phyloP scores from a whole-genome alignment of 2,113 vertebrate genomes.

The Phoenicopterus ruber region DNA sequence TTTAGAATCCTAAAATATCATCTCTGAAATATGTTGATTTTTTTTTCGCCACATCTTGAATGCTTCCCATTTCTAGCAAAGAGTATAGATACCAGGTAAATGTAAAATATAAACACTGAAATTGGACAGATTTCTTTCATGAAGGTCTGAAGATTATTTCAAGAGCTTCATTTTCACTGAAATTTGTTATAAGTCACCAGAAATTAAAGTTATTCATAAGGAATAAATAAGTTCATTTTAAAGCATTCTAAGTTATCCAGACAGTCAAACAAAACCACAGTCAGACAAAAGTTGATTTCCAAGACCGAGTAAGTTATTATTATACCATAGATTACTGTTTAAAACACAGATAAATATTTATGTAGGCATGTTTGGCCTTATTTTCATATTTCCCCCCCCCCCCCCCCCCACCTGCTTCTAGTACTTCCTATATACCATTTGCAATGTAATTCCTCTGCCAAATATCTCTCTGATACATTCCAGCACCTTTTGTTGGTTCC shows the following conservation, averaged over 20 bases:
- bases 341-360: neutral
- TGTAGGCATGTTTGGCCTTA: neutral
- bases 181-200: neutral
- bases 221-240: neutral
- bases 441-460: neutral
- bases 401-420: neutral
- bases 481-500: neutral
- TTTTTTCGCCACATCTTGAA: neutral
- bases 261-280: neutral
- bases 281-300: neutral
- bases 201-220: neutral
- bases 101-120: neutral
- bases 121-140: neutral
- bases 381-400: neutral
- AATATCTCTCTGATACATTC: neutral
- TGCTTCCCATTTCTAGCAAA: neutral
- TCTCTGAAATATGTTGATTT: neutral
- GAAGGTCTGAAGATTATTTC: neutral
- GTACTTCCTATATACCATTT: neutral
- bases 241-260: neutral
- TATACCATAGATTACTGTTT: neutral
- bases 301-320: neutral
- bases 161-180: neutral
- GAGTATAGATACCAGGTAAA: neutral
- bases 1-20: neutral